Percentiles rank a stretch among this genome's conserved stretches.
Evolutionary conservation across 2,113 vertebrate genomes (phyloP).

Genomic region (Mesoclemmys tuberculata): DNA sequence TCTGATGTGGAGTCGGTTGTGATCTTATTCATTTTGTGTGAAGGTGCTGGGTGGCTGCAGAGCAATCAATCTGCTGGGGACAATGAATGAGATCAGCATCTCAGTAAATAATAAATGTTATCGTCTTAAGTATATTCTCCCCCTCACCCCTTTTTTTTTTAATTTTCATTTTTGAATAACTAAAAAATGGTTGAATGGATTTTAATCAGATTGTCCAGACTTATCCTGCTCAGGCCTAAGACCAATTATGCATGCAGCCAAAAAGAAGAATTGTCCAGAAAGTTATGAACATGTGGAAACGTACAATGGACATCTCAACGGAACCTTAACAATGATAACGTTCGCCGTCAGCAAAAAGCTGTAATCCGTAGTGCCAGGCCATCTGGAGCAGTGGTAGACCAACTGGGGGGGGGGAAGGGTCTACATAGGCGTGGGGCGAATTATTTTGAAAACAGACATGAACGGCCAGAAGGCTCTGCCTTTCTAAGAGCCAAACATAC

Average conservation of each 20-base stretch:
- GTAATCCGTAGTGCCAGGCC: conserved; percentile 58
- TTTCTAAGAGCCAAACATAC: not conserved
- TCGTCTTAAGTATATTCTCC: not conserved
- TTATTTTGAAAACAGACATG: not conserved
- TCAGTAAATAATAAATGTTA: not conserved
- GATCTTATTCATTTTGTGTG: not conserved
- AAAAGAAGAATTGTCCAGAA: conserved; percentile 5
- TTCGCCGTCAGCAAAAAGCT: not conserved
- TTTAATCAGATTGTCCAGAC: conserved; percentile 14
- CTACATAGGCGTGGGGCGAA: not conserved
- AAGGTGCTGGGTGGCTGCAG: not conserved
- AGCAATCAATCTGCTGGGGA: not conserved
- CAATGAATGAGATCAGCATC: not conserved
- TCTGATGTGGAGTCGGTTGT: not conserved
- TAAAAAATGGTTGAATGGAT: not conserved
- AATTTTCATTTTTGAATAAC: not conserved
- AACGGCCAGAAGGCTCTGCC: rapidly evolving
- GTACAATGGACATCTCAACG: not conserved
- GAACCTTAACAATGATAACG: not conserved
- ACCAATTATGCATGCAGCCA: rapidly evolving
- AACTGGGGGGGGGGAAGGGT: too few relatives aligned
- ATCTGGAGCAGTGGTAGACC: conserved; percentile 38
- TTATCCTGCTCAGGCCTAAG: not conserved
- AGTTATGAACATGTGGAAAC: not conserved
- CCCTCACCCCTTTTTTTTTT: not conserved